Conservation (phyloP, 2,888 invertebrate species). For the Sesia bembeciformis region DNA sequence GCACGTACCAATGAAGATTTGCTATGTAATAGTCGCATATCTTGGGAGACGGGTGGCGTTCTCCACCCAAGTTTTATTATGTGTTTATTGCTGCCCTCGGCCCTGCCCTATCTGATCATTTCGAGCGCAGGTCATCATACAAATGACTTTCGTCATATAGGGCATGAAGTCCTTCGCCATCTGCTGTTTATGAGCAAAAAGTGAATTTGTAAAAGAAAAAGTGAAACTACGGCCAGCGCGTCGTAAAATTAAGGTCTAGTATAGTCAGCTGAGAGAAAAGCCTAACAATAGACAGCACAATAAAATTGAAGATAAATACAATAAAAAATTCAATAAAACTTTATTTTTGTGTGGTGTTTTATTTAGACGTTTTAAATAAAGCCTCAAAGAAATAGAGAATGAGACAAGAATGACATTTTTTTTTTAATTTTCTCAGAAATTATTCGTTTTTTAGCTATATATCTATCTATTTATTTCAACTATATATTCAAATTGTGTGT, state of each 20-base stretch:
- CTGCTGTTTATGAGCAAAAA: neutral
- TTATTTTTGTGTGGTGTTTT: no score
- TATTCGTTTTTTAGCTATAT: no score
- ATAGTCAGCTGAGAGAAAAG: no score
- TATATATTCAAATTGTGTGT: no score
- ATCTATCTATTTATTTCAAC: no score
- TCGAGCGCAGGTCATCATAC: slow-evolving; percentile 3
- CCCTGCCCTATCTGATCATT: slow-evolving; percentile 36
- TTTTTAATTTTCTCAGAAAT: no score
- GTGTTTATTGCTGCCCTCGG: slow-evolving; percentile 46
- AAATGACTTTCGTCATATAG: neutral
- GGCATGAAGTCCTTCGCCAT: neutral
- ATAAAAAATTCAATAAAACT: no score
- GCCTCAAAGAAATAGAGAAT: no score
- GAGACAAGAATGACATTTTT: no score
- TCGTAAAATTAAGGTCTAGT: neutral
- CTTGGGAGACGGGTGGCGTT: slow-evolving; percentile 18
- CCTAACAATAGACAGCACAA: no score
- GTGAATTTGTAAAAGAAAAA: neutral
- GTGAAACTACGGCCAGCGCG: neutral
- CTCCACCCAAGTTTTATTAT: slow-evolving; percentile 30
- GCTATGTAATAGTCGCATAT: slow-evolving; percentile 16
- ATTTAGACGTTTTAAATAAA: no score
- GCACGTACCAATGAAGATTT: slow-evolving; percentile 7
- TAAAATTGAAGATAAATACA: no score